A percentile compares a stretch with the other conserved stretches of the same genome.
phyloP scores from a whole-genome alignment of 2,888 invertebrate genomes.

The Himalopsyche tibetana region DNA sequence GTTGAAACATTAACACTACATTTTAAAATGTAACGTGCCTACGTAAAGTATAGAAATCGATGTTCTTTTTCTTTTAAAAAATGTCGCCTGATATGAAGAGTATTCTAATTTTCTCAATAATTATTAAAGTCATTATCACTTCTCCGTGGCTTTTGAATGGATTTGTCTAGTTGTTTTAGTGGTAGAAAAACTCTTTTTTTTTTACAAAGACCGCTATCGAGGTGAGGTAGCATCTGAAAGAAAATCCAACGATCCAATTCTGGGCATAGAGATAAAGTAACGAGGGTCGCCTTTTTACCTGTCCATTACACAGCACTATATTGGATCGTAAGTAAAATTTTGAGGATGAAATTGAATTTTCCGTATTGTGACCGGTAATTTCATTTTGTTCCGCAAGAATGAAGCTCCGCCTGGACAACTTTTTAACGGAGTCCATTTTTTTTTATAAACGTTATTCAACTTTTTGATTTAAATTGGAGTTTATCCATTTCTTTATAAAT shows the following conservation, averaged over 20 bases:
- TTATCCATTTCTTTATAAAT: too few species aligned
- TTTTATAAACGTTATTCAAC: constrained; percentile 22
- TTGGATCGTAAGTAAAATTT: constrained; percentile 51
- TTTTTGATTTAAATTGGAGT: neutral
- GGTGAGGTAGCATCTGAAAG: constrained; percentile 11
- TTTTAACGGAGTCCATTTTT: neutral
- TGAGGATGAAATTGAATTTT: constrained; percentile 52
- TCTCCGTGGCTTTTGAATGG: too few species aligned
- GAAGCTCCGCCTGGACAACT: constrained; percentile 45
- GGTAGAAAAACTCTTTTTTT: neutral
- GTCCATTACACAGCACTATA: constrained; percentile 51
- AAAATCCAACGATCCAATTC: constrained; percentile 42
- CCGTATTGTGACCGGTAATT: constrained; percentile 56
- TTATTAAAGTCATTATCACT: too few species aligned
- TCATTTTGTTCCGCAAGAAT: constrained; percentile 50
- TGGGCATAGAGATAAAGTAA: constrained; percentile 32
- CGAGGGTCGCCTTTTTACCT: constrained; percentile 46
- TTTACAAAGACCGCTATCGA: neutral
- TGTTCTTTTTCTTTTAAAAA: too few species aligned
- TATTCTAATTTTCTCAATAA: too few species aligned
- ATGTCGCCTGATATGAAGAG: too few species aligned
- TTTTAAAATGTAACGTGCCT: too few species aligned
- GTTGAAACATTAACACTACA: too few species aligned
- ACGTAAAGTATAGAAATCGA: too few species aligned
- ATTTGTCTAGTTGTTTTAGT: too few species aligned